These are phyloP conservation scores for Galagoides demidoff DNA, from an alignment of 2,797 vertebrate species.

Conservation along the genomic window DNA sequence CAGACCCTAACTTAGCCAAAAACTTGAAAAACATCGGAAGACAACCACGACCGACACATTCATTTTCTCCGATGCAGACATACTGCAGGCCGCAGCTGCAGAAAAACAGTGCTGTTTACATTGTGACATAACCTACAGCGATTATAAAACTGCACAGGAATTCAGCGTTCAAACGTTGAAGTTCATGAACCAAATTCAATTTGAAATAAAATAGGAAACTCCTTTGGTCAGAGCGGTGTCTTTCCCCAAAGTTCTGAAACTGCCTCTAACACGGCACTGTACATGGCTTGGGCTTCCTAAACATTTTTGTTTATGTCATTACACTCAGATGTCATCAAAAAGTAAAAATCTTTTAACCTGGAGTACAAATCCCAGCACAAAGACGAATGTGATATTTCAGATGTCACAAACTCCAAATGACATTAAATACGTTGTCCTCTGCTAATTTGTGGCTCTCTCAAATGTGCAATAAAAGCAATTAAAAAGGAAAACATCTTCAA, in stretches of 20 bases:
- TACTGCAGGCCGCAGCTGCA: slow-evolving; percentile 12
- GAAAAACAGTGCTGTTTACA: background rate
- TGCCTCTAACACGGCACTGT: background rate
- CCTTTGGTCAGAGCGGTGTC: background rate
- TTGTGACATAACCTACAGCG: background rate
- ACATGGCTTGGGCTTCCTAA: background rate
- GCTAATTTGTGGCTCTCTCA: slow-evolving; percentile 27
- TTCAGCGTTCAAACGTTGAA: background rate
- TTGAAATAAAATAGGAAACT: slow-evolving; percentile 35
- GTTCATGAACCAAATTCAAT: background rate
- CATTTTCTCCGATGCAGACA: slow-evolving; percentile 52
- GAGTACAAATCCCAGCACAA: slow-evolving; percentile 11
- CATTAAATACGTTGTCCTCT: slow-evolving; percentile 56
- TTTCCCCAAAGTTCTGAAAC: slow-evolving; percentile 49
- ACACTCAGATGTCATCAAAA: slow-evolving; percentile 63
- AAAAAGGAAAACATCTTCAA: slow-evolving; percentile 56
- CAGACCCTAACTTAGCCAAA: slow-evolving; percentile 64
- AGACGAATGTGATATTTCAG: slow-evolving; percentile 50
- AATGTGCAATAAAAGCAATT: slow-evolving; percentile 59
- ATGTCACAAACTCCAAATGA: slow-evolving; percentile 55
- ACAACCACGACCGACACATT: slow-evolving; percentile 65
- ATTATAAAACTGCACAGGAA: background rate
- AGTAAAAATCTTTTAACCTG: slow-evolving; percentile 34
- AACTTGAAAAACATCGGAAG: slow-evolving; percentile 68
- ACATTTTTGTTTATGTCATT: slow-evolving; percentile 18